Conservation (phyloP, 2,797 vertebrate species). For the Columba guinea region DNA sequence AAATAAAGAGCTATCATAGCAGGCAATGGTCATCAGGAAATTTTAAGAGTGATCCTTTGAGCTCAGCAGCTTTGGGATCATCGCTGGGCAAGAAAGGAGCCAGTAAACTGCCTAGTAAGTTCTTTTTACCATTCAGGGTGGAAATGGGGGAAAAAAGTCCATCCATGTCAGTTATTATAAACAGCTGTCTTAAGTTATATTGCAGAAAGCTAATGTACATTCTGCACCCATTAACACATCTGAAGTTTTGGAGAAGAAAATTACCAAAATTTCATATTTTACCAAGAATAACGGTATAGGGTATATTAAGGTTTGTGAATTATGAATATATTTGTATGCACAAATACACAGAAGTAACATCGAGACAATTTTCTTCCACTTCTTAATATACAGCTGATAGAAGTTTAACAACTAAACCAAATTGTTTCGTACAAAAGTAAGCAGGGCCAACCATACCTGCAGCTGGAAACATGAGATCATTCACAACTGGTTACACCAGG, state of each 20-base stretch:
- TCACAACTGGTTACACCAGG: not conserved
- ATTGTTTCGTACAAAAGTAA: not conserved
- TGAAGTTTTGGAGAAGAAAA: not conserved
- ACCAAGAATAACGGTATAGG: slow-evolving; percentile 8
- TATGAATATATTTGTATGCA: slow-evolving; percentile 19
- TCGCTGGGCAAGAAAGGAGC: not conserved
- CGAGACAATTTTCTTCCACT: not conserved
- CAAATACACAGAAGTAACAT: slow-evolving; percentile 26
- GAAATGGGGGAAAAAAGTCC: not conserved
- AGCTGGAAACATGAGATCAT: not conserved
- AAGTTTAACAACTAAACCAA: not conserved
- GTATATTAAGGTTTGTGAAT: slow-evolving; percentile 3
- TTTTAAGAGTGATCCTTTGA: not conserved
- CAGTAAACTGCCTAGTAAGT: not conserved
- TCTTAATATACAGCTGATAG: not conserved
- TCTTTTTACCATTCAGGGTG: not conserved
- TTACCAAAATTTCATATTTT: not conserved
- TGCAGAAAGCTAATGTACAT: not conserved
- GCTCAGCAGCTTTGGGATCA: not conserved
- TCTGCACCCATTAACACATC: not conserved
- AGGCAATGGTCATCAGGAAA: not conserved
- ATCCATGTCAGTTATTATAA: not conserved
- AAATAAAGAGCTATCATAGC: not conserved
- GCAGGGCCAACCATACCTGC: not conserved
- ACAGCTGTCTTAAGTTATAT: not conserved